Base-by-base conservation (phyloP, 1,140 invertebrate genomes). In the Bathynomus jamesi region DNA sequence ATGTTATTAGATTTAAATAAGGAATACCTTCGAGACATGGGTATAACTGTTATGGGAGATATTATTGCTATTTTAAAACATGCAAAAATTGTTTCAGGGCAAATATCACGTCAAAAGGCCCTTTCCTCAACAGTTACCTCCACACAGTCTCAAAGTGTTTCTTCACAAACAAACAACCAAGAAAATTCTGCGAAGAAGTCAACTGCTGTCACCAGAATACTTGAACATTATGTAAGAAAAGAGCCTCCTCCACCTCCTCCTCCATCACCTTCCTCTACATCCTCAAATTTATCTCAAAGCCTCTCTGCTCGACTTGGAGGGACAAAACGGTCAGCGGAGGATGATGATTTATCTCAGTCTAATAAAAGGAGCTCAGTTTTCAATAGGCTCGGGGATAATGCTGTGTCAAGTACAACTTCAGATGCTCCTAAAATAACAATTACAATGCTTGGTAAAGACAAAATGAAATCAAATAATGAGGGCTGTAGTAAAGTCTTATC, bases 41-140 rank as follows among this genome's bases (percentile, higher is more conserved):
- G 90, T 1, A 91, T 94, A 4, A 86, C 86, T 0, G 83, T 89
- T 21, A 89, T 93, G 85, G 92, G 91, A 17, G 91, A 94, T 82
- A 87, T 93, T 63, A 93, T 94, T 79, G 89, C 90, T 13, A 93
- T 94, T 76, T 81, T 93, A 24, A 89, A 90, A 71, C 90, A 93
- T 84, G 87, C 91, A 0, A 92, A 91, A 80, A 83, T 84, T 78
- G 89, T 91, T 29, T 70, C 63, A 21, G 65, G 65, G 17, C 67
- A 63, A 67, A 61, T 70, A 13, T 62, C 62, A 21, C 61, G 70
- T 17, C 40, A 73, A 25, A 71, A 62, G 28, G 73, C 71, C 21
- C 28, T 75, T 27, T 69, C 68, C 65, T 28, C 65, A 3, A 24
- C 69, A 0, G 27, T 61, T 0, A 53, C 2, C 21, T 53, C 40